Conservation (phyloP, 2,797 vertebrate species). For the Molossus molossus region DNA sequence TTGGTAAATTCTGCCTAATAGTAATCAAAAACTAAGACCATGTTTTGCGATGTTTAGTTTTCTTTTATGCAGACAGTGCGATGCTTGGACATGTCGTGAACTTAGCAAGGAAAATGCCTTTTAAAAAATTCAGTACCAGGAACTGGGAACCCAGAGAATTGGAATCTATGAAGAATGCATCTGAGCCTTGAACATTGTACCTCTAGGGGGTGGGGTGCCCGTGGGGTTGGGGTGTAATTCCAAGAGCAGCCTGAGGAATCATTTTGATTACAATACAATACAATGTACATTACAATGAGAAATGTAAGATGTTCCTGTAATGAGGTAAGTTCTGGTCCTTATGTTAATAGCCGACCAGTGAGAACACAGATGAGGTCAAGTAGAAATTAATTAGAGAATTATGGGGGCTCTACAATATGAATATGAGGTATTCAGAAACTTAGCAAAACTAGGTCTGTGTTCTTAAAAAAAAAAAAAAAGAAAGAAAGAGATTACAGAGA, state of each 20-base stretch:
- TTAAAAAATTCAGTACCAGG: slow-evolving; percentile 69
- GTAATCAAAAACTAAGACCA: background rate
- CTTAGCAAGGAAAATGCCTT: slow-evolving; percentile 62
- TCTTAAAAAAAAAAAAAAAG: slow-evolving; percentile 74
- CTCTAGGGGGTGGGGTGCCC: background rate
- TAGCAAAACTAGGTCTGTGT: slow-evolving; percentile 85
- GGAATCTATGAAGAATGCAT: slow-evolving; percentile 64
- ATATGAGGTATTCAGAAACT: slow-evolving; percentile 82
- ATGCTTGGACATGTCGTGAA: slow-evolving; percentile 52
- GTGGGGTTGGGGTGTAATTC: slow-evolving; percentile 62
- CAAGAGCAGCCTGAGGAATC: slow-evolving; percentile 77
- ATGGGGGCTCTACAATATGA: slow-evolving; percentile 75
- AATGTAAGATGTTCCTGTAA: slow-evolving; percentile 74
- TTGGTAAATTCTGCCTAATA: slow-evolving; percentile 17
- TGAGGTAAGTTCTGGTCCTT: slow-evolving; percentile 82
- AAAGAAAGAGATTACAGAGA: slow-evolving; percentile 79
- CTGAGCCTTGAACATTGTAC: slow-evolving; percentile 75
- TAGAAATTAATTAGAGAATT: slow-evolving; percentile 82
- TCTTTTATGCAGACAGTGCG: slow-evolving; percentile 36
- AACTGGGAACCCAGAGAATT: slow-evolving; percentile 66
- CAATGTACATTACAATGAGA: background rate
- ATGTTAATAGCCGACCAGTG: slow-evolving; percentile 76
- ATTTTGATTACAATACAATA: background rate
- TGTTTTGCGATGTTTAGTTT: slow-evolving; percentile 24
- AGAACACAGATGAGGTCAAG: slow-evolving; percentile 78